These are phyloP conservation scores for Callopanchax toddi DNA, from an alignment of 2,113 vertebrate species.

Conservation along the genomic window DNA sequence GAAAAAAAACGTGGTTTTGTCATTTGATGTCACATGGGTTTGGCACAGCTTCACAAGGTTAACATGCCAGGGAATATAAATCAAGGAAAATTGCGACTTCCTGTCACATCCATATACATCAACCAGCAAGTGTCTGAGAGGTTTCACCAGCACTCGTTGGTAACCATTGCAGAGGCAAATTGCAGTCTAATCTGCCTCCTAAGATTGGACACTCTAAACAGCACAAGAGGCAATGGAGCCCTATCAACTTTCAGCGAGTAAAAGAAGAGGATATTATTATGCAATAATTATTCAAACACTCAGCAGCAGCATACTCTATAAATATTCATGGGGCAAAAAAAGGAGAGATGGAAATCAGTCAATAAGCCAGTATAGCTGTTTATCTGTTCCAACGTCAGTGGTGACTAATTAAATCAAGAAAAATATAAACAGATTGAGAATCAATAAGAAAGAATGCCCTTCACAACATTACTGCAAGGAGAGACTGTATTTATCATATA, in stretches of 20 bases:
- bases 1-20: slow-evolving; percentile 54
- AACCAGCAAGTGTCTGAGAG: slow-evolving; percentile 37
- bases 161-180: slow-evolving; percentile 46
- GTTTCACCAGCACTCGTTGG: slow-evolving; percentile 29
- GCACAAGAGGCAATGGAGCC: slow-evolving; percentile 31
- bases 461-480: slow-evolving; percentile 22
- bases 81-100: slow-evolving; percentile 58
- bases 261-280: slow-evolving; percentile 58
- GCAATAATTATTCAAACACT: slow-evolving; percentile 60
- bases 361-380: slow-evolving; percentile 42
- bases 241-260: slow-evolving; percentile 52
- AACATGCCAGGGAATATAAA: slow-evolving; percentile 70
- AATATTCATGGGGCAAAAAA: slow-evolving; percentile 43
- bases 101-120: slow-evolving; percentile 63
- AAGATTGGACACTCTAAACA: slow-evolving; percentile 48
- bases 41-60: slow-evolving; percentile 63
- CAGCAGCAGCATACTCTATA: slow-evolving; percentile 40
- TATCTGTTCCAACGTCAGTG: slow-evolving; percentile 31
- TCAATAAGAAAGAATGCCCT: slow-evolving; percentile 34
- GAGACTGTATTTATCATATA: slow-evolving; percentile 17
- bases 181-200: slow-evolving; percentile 35
- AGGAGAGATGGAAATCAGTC: slow-evolving; percentile 42
- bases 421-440: slow-evolving; percentile 50
- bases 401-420: slow-evolving; percentile 45
- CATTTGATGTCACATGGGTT: slow-evolving; percentile 63